These are phyloP conservation scores for Limnodromus scolopaceus DNA, from an alignment of 2,797 vertebrate genomes.

Conservation along the genomic window DNA sequence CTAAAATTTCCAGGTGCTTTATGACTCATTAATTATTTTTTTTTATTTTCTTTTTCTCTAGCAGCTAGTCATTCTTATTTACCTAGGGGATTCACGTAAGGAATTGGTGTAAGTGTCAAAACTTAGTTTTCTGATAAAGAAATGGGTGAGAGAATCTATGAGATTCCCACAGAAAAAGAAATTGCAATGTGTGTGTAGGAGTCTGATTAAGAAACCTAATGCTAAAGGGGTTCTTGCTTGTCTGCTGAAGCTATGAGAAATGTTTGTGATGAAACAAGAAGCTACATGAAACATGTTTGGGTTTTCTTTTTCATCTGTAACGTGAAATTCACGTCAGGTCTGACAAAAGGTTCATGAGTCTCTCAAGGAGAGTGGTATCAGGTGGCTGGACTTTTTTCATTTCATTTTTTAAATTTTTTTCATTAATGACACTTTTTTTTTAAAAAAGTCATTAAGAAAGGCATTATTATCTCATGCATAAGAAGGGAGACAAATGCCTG, in stretches of 20 bases:
- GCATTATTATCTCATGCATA: background rate
- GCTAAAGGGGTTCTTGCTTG: background rate
- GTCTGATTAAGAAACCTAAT: background rate
- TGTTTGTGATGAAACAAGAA: slow-evolving; percentile 1
- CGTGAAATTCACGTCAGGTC: background rate
- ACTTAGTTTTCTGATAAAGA: slow-evolving; percentile 1
- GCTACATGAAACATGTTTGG: background rate
- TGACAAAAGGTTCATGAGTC: background rate
- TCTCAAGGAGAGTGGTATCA: background rate
- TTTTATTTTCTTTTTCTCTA: background rate
- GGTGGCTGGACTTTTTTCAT: background rate
- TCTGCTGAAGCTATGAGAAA: background rate
- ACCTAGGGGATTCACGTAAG: background rate
- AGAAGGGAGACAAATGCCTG: background rate
- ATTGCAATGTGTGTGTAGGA: background rate
- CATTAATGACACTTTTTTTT: background rate
- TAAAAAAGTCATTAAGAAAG: background rate
- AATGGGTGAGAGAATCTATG: background rate
- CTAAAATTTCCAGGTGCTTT: background rate
- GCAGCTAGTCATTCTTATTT: background rate
- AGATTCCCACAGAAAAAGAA: slow-evolving; percentile 11
- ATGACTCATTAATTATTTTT: background rate
- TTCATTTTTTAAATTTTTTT: background rate
- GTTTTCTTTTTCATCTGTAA: slow-evolving; percentile 7
- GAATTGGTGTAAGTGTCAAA: background rate